Evolutionary conservation across 2,888 invertebrate species (phyloP), one percentile per base, ranked within the genome.

Genomic region (Chrysotoxum bicinctum): DNA sequence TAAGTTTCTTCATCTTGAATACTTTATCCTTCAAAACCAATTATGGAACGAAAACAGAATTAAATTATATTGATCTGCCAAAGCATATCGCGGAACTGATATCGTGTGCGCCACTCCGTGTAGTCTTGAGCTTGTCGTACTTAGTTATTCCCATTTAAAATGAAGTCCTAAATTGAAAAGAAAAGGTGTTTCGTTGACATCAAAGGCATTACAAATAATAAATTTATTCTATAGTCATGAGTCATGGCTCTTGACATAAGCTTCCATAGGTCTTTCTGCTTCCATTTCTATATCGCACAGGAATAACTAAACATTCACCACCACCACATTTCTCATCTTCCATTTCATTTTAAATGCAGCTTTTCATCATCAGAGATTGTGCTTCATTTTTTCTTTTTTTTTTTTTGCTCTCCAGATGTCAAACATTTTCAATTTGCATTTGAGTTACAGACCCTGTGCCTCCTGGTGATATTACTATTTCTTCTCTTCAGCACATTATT

Each of bases 381-480:
- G 30, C 30, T 35, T 50, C 35, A 48, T 48, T 48, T 48, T 21
- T 32, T 60, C 30, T 16, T n/a, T 35, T 48, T 48, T 21, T 32
- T 60, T 45, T 10, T 9, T 16, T 23, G 5, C 50, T 62, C 8
- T 45, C 1, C 35, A 50, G 26, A 2, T 26, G 66, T 79, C 73
- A 56, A 60, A 73, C 50, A 50, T 50, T 73, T 68, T 79, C 68
- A 79, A 74, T 79, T 79, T 74, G 58, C 66, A 79, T 73, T 79
- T 73, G 50, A 73, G 52, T 66, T 79, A 66, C 58, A 60, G 52
- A 52, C 19, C 16, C 50, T 50, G 21, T 50, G 50, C 66, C 75
- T 76, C 9, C 37, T 50, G 69, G 76, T 52, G 26, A 69, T 69
- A 60, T 68, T 60, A 50, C 66, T 69, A 60, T 60, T 60, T 69